Base-by-base conservation (phyloP, 1,140 invertebrate species). In the roundworm (Caenorhabditis elegans) region DNA sequence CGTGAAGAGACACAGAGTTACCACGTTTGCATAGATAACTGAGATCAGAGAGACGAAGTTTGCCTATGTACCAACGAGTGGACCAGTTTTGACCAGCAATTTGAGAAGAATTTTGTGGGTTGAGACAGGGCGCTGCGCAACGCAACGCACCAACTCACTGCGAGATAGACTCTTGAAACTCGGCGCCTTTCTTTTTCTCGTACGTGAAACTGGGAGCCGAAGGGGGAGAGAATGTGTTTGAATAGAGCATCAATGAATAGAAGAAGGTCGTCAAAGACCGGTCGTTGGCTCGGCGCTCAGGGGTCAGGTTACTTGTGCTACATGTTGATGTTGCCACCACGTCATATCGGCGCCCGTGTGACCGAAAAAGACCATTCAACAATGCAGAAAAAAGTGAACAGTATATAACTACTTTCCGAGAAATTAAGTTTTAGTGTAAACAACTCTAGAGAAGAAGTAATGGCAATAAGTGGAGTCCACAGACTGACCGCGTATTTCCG, bases 21-120 rank as follows among this genome's bases (percentile, higher is more conserved):
- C 60, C 60, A 70, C 60, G 60, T 70, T 31, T 31, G 13, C 1
- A 70, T 43, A 39, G 17, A 70, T n/a, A 4, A 43, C 15, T 3
- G 19, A 22, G 34, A 70, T 70, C 60, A 39, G 60, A 11, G 60
- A 70, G 60, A 39, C 60, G 34, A 17, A 70, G 60, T 39, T 22
- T 22, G 60, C 36, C 60, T 70, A 70, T 70, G 60, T 70, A 70
- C 60, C 22, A 34, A 39, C 31, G 34, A 46, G 78, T 60, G 78
- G 78, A 79, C 78, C 55, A 79, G 78, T 79, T 79, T 79, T 79
- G 78, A 79, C 78, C 78, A 53, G 78, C 78, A 55, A 55, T 55
- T 60, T 79, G 78, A 70, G 60, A 39, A 70, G 60, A 70, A 70
- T 70, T n/a, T 70, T 70, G 60, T 39, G 60, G 34, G 60, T 70